Base-by-base conservation (phyloP, 2,797 vertebrate genomes). In the Schizothorax lantsangensis region DNA sequence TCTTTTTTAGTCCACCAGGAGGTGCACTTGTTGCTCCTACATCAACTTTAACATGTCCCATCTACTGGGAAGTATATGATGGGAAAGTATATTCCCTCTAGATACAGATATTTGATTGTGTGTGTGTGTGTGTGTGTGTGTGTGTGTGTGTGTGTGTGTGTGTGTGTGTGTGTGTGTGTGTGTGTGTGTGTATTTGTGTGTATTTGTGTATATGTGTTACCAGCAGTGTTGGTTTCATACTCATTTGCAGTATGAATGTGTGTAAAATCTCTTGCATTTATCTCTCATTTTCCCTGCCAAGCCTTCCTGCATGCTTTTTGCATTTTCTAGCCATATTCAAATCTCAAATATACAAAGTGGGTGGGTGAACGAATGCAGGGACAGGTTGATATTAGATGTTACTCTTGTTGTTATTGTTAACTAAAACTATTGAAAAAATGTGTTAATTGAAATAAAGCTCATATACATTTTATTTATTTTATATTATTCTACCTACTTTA, bases 11-110 rank as follows among this genome's bases (percentile, higher is more conserved):
- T 57, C 87, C 89, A 90, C 81, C 69, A 87, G 87, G 89, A 87
- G 89, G 89, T 84, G 85, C 85, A 73, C 81, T 84, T 88, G 82
- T 72, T 83, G 81, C 84, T 84, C 59, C 72, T 78, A 80, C 52
- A n/a, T 71, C 81, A 75, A 43, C 33, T 83, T 82, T 75, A 71
- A 54, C 64, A 36, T 80, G 36, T 54, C 26, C 45, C 52, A 49
- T 40, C 40, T 77, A 69, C 38, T 71, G 17, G 19, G n/a, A n/a
- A n/a, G n/a, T n/a, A n/a, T 74, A 59, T 49, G 21, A 47, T 64
- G 17, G n/a, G 30, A 79, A 79, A 45, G 23, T 66, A 68, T 5
- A 54, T 66, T 43, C 38, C 40, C 19, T 66, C 9, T 17, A 17
- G 57, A 80, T 57, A 49, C 68, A 64, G 38, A 43, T 79, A 73